Percentiles rank a stretch among this genome's conserved stretches.
phyloP scores from a whole-genome alignment of 2,888 invertebrate genomes.

The Eupithecia subumbrata region DNA sequence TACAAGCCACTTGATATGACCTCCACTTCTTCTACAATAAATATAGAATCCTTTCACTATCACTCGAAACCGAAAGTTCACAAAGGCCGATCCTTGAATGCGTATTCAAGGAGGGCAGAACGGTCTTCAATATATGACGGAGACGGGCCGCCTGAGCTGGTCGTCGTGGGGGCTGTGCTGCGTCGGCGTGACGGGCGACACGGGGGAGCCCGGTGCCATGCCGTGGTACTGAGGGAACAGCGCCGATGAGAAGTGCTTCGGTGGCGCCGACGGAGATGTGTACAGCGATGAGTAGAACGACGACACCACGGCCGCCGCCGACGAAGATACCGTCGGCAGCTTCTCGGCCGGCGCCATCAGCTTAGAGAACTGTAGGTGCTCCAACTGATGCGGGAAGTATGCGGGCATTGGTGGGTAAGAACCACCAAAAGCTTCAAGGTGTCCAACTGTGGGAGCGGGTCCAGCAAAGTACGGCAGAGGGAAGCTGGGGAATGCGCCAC shows the following conservation, averaged over 20 bases:
- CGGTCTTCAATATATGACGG: constrained; percentile 88
- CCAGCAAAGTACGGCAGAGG: constrained; percentile 86
- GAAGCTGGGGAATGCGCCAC: constrained; percentile 86
- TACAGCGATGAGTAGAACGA: constrained; percentile 89
- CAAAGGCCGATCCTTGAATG: constrained; percentile 64
- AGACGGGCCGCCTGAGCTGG: constrained; percentile 87
- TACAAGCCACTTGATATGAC: constrained; percentile 77
- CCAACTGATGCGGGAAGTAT: constrained; percentile 91
- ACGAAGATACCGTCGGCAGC: constrained; percentile 75
- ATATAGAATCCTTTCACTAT: constrained; percentile 66
- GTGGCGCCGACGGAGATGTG: constrained; percentile 80
- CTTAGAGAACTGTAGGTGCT: constrained; percentile 86
- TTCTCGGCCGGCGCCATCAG: constrained; percentile 81
- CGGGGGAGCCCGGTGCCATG: constrained; percentile 75
- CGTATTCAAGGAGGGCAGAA: constrained; percentile 73
- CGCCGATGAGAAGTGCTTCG: constrained; percentile 81
- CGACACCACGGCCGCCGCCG: constrained; percentile 85
- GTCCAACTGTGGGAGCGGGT: constrained; percentile 82
- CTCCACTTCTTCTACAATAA: constrained; percentile 71
- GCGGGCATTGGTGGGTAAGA: constrained; percentile 87
- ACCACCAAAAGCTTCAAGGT: constrained; percentile 80
- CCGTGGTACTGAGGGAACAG: constrained; percentile 80
- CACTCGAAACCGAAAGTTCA: constrained; percentile 51
- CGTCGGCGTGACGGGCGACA: constrained; percentile 73
- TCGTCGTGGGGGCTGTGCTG: constrained; percentile 83